phyloP scores from a whole-genome alignment of 1,140 invertebrate genomes.

The Atta colombica region DNA sequence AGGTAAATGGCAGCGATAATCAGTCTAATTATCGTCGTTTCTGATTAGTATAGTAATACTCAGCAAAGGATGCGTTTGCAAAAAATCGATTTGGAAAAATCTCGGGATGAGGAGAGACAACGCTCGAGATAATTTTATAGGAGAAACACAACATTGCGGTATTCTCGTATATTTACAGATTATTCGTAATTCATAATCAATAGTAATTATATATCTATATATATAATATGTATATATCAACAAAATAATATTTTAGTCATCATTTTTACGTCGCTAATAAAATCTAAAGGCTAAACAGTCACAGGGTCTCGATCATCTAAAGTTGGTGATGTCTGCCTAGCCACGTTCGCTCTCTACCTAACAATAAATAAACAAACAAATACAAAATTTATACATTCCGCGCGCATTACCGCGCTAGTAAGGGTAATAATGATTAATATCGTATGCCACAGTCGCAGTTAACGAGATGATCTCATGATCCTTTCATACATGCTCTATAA shows the following conservation, averaged over 20 bases:
- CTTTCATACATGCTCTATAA: not conserved
- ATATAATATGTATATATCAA: slow-evolving; percentile 77
- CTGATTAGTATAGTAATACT: not conserved
- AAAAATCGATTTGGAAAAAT: not conserved
- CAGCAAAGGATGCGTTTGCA: not conserved
- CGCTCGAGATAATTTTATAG: slow-evolving; percentile 8
- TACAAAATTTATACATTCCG: slow-evolving; percentile 76
- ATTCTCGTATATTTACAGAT: slow-evolving; percentile 79
- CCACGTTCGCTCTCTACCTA: slow-evolving; percentile 68
- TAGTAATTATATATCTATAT: slow-evolving; percentile 76
- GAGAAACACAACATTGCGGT: slow-evolving; percentile 53
- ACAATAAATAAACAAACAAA: slow-evolving; percentile 79
- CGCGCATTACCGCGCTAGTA: slow-evolving; percentile 56
- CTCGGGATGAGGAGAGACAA: not conserved
- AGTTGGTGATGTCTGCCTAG: slow-evolving; percentile 54
- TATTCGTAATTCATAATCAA: slow-evolving; percentile 78
- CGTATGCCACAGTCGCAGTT: slow-evolving; percentile 61
- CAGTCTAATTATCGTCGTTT: not conserved
- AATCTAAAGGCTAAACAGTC: slow-evolving; percentile 81
- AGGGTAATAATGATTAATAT: slow-evolving; percentile 66
- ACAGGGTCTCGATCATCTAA: slow-evolving; percentile 74
- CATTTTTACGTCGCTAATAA: slow-evolving; percentile 78
- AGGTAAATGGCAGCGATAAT: not conserved
- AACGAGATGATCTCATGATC: slow-evolving; percentile 51
- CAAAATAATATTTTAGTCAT: slow-evolving; percentile 81